A percentile compares a stretch with the other conserved stretches of the same genome.
Evolutionary conservation across 2,113 vertebrate species (phyloP).

Genomic region (Ochotona princeps): DNA sequence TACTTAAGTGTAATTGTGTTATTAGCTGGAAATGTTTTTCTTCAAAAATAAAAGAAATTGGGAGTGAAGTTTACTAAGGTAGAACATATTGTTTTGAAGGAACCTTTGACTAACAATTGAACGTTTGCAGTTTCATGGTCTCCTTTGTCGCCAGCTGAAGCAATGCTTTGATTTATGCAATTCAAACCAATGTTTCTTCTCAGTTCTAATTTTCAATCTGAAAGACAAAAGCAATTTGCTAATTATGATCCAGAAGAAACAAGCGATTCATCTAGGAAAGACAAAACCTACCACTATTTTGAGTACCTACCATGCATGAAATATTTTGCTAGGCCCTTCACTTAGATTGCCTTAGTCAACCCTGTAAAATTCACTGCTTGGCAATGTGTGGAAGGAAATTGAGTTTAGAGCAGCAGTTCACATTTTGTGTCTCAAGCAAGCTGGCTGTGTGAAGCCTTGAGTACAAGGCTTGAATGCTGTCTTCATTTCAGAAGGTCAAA

Average conservation of each 20-base stretch:
- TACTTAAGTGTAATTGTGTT: conserved; percentile 81
- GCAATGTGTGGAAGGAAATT: neutral
- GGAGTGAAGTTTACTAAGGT: conserved; percentile 67
- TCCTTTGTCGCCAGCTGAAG: neutral
- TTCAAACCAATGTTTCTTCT: neutral
- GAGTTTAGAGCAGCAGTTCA: neutral
- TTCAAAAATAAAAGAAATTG: conserved; percentile 78
- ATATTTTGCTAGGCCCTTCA: neutral
- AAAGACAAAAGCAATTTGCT: neutral
- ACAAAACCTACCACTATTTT: neutral
- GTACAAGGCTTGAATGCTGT: neutral
- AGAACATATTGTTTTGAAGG: neutral
- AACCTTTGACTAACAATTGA: neutral
- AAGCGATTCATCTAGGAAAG: neutral
- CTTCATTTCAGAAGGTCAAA: neutral
- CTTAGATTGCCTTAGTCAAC: neutral
- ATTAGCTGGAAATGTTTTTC: conserved; percentile 80
- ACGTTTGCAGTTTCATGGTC: neutral
- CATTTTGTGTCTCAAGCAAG: neutral
- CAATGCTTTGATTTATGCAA: neutral
- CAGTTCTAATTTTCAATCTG: neutral
- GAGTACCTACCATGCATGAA: neutral
- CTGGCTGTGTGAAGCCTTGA: neutral
- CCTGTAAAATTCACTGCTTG: neutral
- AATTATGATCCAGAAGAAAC: neutral